phyloP scores from a whole-genome alignment of 2,113 vertebrate genomes.

The Eurypyga helias region DNA sequence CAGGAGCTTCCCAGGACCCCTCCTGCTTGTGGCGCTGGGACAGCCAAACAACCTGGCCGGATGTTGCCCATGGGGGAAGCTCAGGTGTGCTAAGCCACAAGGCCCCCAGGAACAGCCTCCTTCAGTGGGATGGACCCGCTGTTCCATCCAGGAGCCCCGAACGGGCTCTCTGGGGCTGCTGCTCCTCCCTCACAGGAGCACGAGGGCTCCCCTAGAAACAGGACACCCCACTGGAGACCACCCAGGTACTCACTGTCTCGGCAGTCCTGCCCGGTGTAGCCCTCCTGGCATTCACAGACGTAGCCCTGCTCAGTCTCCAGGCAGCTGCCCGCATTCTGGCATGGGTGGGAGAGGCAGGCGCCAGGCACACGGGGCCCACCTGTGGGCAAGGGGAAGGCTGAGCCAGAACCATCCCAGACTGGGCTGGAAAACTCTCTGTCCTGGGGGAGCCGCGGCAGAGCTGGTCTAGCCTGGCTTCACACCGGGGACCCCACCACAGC shows the following conservation, averaged over 20 bases:
- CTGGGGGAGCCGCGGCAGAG: background rate
- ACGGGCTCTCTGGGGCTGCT: background rate
- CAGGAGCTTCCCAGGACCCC: background rate
- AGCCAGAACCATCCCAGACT: background rate
- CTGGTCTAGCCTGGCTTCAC: background rate
- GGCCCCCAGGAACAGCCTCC: background rate
- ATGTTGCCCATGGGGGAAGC: background rate
- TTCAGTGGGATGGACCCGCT: background rate
- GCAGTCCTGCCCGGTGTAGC: conserved; percentile 86
- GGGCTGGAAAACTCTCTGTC: background rate
- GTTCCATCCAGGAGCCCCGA: background rate
- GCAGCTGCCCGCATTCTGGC: conserved; percentile 79
- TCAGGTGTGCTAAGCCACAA: background rate
- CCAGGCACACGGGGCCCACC: background rate
- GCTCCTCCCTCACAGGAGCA: background rate
- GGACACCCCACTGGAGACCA: fast-evolving
- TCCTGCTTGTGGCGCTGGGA: background rate
- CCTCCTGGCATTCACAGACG: conserved; percentile 84
- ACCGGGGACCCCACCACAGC: fast-evolving
- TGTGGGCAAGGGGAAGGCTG: background rate
- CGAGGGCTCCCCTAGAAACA: fast-evolving
- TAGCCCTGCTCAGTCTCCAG: conserved; percentile 77
- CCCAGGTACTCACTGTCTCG: conserved; percentile 79
- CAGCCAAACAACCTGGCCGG: background rate
- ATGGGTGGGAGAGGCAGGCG: conserved; percentile 72